Percentiles rank a stretch among this genome's conserved stretches.
Evolutionary conservation across 2,113 vertebrate genomes (phyloP).

Genomic region (Ondatra zibethicus): DNA sequence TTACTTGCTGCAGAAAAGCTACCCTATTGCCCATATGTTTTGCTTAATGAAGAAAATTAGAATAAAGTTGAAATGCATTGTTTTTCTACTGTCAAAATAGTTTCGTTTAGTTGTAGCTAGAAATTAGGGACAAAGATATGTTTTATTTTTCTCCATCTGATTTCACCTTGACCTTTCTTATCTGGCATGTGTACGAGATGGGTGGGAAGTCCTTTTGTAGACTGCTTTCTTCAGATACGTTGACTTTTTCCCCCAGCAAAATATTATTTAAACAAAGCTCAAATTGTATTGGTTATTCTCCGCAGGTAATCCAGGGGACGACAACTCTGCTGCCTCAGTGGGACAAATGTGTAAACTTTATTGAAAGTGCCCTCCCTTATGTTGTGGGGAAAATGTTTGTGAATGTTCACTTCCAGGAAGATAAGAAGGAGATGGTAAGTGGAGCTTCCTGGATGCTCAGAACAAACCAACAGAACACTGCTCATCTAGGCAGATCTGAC

Average conservation of each 20-base stretch:
- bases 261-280: conserved; percentile 30
- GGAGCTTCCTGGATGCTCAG: neutral
- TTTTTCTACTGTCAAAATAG: conserved; percentile 38
- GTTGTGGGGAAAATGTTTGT: conserved; percentile 96
- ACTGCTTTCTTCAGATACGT: conserved; percentile 28
- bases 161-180: neutral
- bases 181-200: neutral
- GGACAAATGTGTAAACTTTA: conserved; percentile 97
- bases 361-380: conserved; percentile 93
- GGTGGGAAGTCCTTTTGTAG: neutral
- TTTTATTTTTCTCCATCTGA: neutral
- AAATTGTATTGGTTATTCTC: conserved; percentile 41
- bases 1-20: conserved; percentile 21
- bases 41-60: conserved; percentile 39
- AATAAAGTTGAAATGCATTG: conserved; percentile 26
- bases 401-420: conserved; percentile 95
- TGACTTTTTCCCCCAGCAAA: neutral
- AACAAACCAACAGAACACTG: neutral
- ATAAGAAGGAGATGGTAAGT: conserved; percentile 97
- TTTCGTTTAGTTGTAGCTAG: conserved; percentile 45
- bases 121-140: neutral
- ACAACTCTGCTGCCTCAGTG: conserved; percentile 95
- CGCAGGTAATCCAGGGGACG: conserved; percentile 95
- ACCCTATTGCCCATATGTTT: conserved; percentile 1
- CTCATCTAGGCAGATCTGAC: neutral